Conservation (phyloP, 2,888 invertebrate species). For the Rhagophthalmus giganteus region DNA sequence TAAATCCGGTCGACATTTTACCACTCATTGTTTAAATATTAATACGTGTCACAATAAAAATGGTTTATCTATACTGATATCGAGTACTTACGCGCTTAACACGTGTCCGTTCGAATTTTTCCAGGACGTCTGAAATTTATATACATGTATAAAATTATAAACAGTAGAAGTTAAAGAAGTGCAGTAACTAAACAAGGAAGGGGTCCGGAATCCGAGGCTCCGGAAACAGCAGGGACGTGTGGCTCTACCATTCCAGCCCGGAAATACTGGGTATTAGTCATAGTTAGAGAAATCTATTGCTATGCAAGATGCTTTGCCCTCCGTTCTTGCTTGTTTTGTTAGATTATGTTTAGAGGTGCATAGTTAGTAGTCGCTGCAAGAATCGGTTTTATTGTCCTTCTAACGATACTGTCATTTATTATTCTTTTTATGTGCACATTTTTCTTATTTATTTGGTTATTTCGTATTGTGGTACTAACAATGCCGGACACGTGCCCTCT, state of each 20-base stretch:
- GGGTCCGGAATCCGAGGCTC: constrained; percentile 35
- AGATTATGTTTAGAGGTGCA: constrained; percentile 17
- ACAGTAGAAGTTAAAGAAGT: constrained; percentile 25
- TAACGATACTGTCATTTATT: too few relatives aligned
- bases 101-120: too few relatives aligned
- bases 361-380: constrained; percentile 6
- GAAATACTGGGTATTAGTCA: constrained; percentile 56
- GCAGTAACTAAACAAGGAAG: constrained; percentile 31
- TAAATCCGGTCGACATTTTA: too few relatives aligned
- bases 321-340: constrained; percentile 13
- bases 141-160: constrained; percentile 23
- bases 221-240: constrained; percentile 55
- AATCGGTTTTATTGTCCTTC: constrained; percentile 14
- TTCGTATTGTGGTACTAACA: not conserved
- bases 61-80: too few relatives aligned
- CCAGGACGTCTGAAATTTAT: constrained; percentile 8
- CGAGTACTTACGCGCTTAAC: too few relatives aligned
- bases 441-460: constrained; percentile 10
- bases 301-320: constrained; percentile 38
- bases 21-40: too few relatives aligned
- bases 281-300: constrained; percentile 50
- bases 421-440: constrained; percentile 7
- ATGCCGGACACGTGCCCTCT: constrained; percentile 5
- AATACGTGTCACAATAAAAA: too few relatives aligned
- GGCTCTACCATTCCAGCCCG: constrained; percentile 54